Conservation (phyloP, 2,888 invertebrate genomes). For the Suillia variegata region DNA sequence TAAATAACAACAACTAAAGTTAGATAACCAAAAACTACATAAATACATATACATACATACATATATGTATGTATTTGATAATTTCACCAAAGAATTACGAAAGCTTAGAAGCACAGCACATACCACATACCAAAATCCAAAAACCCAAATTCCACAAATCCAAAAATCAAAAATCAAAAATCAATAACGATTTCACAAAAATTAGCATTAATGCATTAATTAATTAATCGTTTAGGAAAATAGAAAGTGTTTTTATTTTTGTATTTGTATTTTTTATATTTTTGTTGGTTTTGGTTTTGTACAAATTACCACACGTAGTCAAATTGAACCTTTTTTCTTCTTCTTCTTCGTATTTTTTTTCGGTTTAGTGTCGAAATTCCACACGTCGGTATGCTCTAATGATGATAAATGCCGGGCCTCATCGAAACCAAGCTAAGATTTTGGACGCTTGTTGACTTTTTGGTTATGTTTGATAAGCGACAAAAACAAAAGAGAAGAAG, state of each 20-base stretch:
- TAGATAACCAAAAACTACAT: too few relatives aligned
- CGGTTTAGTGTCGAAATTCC: not conserved
- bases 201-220: constrained; percentile 58
- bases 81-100: constrained; percentile 42
- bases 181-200: constrained; percentile 37
- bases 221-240: constrained; percentile 49
- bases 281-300: not conserved
- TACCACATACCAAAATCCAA: not conserved
- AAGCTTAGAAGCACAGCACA: constrained; percentile 34
- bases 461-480: too few relatives aligned
- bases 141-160: not conserved
- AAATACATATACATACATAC: too few relatives aligned
- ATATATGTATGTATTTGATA: too few relatives aligned
- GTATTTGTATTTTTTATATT: constrained; percentile 11
- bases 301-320: too few relatives aligned
- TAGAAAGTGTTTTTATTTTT: constrained; percentile 44
- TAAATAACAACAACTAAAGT: too few relatives aligned
- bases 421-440: not conserved
- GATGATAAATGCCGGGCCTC: not conserved
- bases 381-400: not conserved
- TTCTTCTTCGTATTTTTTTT: not conserved
- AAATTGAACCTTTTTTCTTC: not conserved
- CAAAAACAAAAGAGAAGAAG: too few relatives aligned
- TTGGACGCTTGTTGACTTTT: too few relatives aligned
- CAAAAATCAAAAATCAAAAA: not conserved